Evolutionary conservation across 2,888 invertebrate species (phyloP), one percentile per base, ranked within the genome.

Genomic region (Ichneumoninae sp.): DNA sequence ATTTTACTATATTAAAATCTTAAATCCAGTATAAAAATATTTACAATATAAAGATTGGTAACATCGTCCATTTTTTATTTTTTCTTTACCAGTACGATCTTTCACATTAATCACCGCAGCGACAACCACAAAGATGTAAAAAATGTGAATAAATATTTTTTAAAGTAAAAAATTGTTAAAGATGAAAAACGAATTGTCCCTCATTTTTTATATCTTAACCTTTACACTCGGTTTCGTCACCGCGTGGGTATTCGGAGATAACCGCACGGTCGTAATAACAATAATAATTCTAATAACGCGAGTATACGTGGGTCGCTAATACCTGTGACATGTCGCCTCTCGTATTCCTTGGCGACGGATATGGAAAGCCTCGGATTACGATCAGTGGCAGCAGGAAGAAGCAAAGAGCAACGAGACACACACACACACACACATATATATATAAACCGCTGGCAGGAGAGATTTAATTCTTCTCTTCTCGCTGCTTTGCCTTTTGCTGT

Each of bases 331-430:
- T 50, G 69, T 75, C 44, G 47, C 60, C 68, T 80, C 80, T 80
- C 74, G 36, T 69, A 69, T 74, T 52, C 54, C 50, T 30, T 50
- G 57, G 72, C 71, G 84, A 83, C 83, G 83, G 68, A 87, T 87
- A 87, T 87, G 86, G 85, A 83, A 82, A 83, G 68, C 50, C 76
- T 81, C 75, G 84, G 88, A 88, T 88, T 86, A 87, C 82, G 76
- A 88, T 87, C 40, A 60, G 22, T 6, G 30, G 19, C 54, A 47
- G 72, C 62, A 40, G 71, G 65, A 71, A 71, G 68, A 19, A 79
- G 22, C 26, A 5, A 50, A 68, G 40, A 68, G 57, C 33, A 70
- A 65, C 57, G 47, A 80, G 19, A 60, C 7, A 40, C 57, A 57
- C 36, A 36, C 30, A 69, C 6, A 47, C 19, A 69, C 4, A n/a